Evolutionary conservation across 2,113 vertebrate species (phyloP).

Genomic region (Ranitomeya imitator): DNA sequence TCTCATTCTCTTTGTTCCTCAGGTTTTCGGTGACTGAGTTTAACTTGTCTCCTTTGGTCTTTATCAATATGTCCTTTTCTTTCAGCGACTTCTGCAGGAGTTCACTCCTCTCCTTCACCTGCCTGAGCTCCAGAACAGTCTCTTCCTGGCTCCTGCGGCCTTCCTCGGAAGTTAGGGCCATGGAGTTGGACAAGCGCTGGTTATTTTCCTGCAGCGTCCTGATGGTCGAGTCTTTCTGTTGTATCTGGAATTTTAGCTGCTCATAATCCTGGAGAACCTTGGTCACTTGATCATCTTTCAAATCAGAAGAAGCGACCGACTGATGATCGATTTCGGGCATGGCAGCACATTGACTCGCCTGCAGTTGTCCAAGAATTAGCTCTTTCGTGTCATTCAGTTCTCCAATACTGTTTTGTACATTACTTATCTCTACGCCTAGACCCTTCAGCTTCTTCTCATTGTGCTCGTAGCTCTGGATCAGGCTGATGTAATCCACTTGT

Average conservation of each 20-base stretch:
- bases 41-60: constrained; percentile 91
- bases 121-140: constrained; percentile 75
- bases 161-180: constrained; percentile 76
- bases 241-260: constrained; percentile 71
- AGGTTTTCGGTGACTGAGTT: constrained; percentile 81
- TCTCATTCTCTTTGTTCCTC: constrained; percentile 89
- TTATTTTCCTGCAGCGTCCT: constrained; percentile 92
- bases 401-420: constrained; percentile 90
- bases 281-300: background rate
- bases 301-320: constrained; percentile 33
- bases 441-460: constrained; percentile 86
- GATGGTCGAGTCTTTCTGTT: constrained; percentile 81
- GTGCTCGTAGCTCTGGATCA: constrained; percentile 92
- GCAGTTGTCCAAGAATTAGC: constrained; percentile 81
- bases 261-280: constrained; percentile 70
- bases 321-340: constrained; percentile 38
- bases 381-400: constrained; percentile 89
- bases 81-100: constrained; percentile 84
- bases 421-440: constrained; percentile 85
- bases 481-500: constrained; percentile 86
- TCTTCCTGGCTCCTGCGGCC: constrained; percentile 77
- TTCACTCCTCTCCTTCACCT: constrained; percentile 80
- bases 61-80: constrained; percentile 95
- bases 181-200: constrained; percentile 81
- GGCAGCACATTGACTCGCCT: constrained; percentile 54